These are phyloP conservation scores for Monoplex corrugatus DNA, from an alignment of 2,888 invertebrate species.

Conservation along the genomic window DNA sequence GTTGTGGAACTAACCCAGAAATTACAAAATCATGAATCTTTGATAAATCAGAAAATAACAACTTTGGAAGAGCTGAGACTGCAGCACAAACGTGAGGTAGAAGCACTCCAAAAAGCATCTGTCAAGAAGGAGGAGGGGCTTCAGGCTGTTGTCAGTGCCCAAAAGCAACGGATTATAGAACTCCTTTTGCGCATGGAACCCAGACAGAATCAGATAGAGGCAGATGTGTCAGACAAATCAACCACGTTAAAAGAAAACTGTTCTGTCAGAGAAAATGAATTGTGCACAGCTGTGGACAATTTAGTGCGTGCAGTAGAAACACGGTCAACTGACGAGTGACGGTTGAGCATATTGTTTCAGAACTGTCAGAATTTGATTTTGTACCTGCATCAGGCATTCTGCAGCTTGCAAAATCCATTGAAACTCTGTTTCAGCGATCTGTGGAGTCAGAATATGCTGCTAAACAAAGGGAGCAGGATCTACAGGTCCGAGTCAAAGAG, in stretches of 20 bases:
- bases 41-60: not conserved
- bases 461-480: constrained; percentile 9
- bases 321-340: not conserved
- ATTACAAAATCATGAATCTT: not conserved
- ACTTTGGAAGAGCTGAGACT: constrained; percentile 5
- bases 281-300: not conserved
- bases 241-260: not conserved
- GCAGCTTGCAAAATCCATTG: not conserved
- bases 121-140: constrained; percentile 29
- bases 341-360: not conserved
- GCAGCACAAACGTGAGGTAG: constrained; percentile 37
- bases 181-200: constrained; percentile 28
- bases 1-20: constrained; percentile 19
- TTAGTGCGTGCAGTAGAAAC: not conserved
- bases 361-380: not conserved
- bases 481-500: constrained; percentile 24
- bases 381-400: not conserved
- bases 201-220: not conserved
- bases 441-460: not conserved
- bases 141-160: constrained; percentile 29
- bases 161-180: constrained; percentile 37
- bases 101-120: constrained; percentile 2
- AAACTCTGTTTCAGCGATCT: not conserved
- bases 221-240: not conserved
- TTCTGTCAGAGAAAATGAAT: not conserved